Percentiles rank a stretch among this genome's conserved stretches.
phyloP scores from a whole-genome alignment of 2,797 vertebrate species.

The Ctenosaura bakeri region DNA sequence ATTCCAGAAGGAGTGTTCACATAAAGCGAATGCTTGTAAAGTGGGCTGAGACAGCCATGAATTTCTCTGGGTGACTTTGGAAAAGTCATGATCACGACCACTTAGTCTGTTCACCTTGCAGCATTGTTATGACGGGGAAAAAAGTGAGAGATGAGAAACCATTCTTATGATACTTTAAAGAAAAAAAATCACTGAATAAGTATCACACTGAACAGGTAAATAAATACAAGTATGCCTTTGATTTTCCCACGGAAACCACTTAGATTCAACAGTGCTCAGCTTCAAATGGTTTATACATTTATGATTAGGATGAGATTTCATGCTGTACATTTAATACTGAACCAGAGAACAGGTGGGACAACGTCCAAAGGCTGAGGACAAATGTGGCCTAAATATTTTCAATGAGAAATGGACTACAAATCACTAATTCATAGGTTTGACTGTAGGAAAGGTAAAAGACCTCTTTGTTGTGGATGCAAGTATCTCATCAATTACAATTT shows the following conservation, averaged over 20 bases:
- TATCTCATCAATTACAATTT: slow-evolving; percentile 33
- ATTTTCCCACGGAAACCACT: not conserved
- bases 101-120: not conserved
- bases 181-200: not conserved
- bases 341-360: not conserved
- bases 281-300: not conserved
- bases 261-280: not conserved
- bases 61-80: not conserved
- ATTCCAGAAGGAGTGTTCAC: not conserved
- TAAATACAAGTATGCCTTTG: not conserved
- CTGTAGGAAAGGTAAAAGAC: slow-evolving; percentile 24
- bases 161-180: not conserved
- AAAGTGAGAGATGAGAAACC: not conserved
- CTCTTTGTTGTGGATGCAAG: not conserved
- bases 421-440: slow-evolving; percentile 8
- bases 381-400: not conserved
- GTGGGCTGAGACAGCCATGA: not conserved
- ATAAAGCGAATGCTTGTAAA: not conserved
- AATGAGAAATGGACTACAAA: slow-evolving; percentile 31
- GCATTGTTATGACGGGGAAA: not conserved
- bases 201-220: not conserved
- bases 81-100: not conserved
- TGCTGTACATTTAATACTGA: not conserved
- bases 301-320: not conserved
- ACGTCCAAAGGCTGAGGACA: not conserved